Percentiles rank a stretch among this genome's conserved stretches.
Conservation (phyloP, 2,113 vertebrate genomes). For the Lethenteron camtschaticum region DNA sequence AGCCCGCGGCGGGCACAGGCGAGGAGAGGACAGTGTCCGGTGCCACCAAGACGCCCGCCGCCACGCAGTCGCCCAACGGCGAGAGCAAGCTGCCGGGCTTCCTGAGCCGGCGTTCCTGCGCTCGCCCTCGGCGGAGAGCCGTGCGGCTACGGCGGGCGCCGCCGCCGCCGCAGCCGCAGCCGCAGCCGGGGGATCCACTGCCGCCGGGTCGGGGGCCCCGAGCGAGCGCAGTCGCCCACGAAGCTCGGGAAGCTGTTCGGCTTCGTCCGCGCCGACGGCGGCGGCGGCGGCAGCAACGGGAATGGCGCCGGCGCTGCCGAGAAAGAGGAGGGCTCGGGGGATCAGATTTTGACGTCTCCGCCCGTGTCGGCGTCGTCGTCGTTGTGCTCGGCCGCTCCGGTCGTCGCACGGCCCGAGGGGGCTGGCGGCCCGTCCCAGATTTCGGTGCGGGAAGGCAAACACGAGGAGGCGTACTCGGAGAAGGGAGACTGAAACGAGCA, state of each 20-base stretch:
- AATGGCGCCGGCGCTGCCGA: conserved; percentile 7
- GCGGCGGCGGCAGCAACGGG: conserved; percentile 34
- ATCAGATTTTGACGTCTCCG: too few species aligned
- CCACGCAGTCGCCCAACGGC: conserved; percentile 52
- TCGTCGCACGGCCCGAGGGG: too few species aligned
- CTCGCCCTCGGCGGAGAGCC: conserved; percentile 58
- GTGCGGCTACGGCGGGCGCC: conserved; percentile 16
- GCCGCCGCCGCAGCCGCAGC: background rate
- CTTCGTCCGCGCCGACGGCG: conserved; percentile 29
- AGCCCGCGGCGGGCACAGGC: background rate
- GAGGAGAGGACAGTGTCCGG: background rate
- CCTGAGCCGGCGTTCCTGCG: conserved; percentile 91
- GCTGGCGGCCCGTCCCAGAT: too few species aligned
- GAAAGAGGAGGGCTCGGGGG: conserved; percentile 8
- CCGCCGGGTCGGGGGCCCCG: conserved; percentile 17
- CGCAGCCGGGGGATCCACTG: too few species aligned
- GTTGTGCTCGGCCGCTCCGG: too few species aligned
- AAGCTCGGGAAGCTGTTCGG: conserved; percentile 66
- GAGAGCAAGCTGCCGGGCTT: conserved; percentile 76
- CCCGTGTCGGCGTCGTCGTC: too few species aligned
- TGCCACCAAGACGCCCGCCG: conserved; percentile 21
- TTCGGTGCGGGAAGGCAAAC: too few species aligned
- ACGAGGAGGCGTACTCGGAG: too few species aligned
- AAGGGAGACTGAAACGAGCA: too few species aligned
- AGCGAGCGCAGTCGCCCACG: conserved; percentile 70